These are phyloP conservation scores for Pionites leucogaster DNA, from an alignment of 2,113 vertebrate species.

Conservation along the genomic window DNA sequence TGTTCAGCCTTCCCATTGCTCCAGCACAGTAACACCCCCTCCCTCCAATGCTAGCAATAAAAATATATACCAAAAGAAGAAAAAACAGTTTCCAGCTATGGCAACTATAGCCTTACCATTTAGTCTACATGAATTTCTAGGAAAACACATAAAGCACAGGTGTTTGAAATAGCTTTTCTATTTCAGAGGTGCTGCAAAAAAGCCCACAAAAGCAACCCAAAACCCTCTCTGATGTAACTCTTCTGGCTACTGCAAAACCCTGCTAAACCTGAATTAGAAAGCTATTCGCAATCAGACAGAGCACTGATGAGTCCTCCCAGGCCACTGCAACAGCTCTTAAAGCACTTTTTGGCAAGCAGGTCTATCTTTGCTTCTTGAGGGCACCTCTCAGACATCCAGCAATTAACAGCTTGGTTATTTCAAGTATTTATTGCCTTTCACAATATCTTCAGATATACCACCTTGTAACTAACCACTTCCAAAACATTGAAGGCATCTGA, in stretches of 20 bases:
- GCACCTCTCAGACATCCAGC: neutral
- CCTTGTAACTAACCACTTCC: neutral
- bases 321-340: neutral
- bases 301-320: neutral
- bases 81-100: neutral
- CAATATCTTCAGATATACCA: neutral
- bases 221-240: neutral
- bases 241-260: neutral
- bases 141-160: neutral
- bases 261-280: neutral
- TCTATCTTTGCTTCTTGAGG: neutral
- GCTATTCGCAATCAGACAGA: neutral
- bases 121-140: neutral
- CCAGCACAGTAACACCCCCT: neutral
- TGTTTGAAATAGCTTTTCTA: neutral
- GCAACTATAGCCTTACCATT: neutral
- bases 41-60: neutral
- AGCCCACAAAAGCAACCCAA: too few species aligned
- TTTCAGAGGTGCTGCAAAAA: neutral
- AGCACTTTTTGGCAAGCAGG: neutral
- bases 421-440: neutral
- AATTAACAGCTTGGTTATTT: neutral
- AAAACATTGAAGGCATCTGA: neutral
- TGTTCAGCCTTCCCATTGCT: neutral
- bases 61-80: neutral